Percentiles rank a stretch among this genome's conserved stretches.
These are phyloP conservation scores for Oreochromis grahami DNA, from an alignment of 2,797 vertebrate genomes.

Conservation along the genomic window DNA sequence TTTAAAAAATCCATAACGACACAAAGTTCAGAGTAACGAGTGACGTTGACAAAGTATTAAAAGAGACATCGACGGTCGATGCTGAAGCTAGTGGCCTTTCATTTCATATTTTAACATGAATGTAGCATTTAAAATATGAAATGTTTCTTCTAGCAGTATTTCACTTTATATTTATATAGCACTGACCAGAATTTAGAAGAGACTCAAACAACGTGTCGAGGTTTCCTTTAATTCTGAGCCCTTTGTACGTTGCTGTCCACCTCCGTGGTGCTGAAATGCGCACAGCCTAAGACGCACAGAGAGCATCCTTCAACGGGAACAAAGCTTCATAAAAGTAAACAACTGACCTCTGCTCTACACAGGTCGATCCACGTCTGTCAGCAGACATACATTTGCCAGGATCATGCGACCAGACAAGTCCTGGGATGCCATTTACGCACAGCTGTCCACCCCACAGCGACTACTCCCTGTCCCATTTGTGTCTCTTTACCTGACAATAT, in stretches of 20 bases:
- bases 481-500: neutral
- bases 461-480: neutral
- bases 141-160: neutral
- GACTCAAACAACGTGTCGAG: neutral
- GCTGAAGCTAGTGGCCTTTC: neutral
- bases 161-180: neutral
- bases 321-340: neutral
- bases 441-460: neutral
- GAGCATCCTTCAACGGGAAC: neutral
- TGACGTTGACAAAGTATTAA: neutral
- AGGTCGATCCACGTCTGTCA: neutral
- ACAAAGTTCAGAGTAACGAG: neutral
- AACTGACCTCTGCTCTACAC: neutral
- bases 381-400: neutral
- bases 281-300: neutral
- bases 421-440: neutral
- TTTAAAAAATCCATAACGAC: neutral
- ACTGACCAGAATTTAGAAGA: neutral
- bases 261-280: neutral
- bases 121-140: neutral
- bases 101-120: neutral
- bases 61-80: neutral
- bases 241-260: slow-evolving; percentile 4
- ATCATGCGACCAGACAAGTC: neutral
- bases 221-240: neutral